phyloP scores from a whole-genome alignment of 2,113 vertebrate species.

The Climacteris rufus region DNA sequence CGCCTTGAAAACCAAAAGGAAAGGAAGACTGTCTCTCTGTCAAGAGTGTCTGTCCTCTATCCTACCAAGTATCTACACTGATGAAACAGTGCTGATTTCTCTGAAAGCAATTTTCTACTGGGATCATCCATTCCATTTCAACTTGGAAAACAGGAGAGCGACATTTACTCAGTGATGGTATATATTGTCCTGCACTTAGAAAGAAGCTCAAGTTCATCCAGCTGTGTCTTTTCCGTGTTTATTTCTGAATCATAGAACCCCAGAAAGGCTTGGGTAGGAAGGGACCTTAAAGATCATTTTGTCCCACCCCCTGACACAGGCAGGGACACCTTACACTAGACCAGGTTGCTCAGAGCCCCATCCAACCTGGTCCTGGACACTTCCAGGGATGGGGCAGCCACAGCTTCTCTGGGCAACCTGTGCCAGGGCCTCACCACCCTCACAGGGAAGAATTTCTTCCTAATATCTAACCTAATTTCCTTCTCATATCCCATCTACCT shows the following conservation, averaged over 20 bases:
- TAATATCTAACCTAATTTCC: not conserved
- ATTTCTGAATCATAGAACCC: not conserved
- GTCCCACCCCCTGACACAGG: not conserved
- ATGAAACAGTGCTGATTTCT: not conserved
- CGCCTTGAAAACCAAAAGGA: slow-evolving; percentile 6
- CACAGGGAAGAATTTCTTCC: not conserved
- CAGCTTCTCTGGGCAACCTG: not conserved
- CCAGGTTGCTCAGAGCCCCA: not conserved
- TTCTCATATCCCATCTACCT: not conserved
- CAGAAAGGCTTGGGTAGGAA: not conserved
- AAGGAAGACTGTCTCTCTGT: not conserved
- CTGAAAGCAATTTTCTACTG: not conserved
- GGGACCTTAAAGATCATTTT: not conserved
- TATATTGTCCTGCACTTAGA: not conserved
- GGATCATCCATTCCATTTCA: not conserved
- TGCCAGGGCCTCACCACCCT: not conserved
- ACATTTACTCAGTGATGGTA: not conserved
- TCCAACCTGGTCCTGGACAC: not conserved
- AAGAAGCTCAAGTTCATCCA: not conserved
- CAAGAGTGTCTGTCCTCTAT: not conserved
- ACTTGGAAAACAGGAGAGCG: not conserved
- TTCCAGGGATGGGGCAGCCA: not conserved
- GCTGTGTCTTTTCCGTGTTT: not conserved
- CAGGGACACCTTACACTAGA: not conserved
- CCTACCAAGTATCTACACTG: not conserved